Conservation (phyloP, 2,797 vertebrate species). For the Lepus townsendii region DNA sequence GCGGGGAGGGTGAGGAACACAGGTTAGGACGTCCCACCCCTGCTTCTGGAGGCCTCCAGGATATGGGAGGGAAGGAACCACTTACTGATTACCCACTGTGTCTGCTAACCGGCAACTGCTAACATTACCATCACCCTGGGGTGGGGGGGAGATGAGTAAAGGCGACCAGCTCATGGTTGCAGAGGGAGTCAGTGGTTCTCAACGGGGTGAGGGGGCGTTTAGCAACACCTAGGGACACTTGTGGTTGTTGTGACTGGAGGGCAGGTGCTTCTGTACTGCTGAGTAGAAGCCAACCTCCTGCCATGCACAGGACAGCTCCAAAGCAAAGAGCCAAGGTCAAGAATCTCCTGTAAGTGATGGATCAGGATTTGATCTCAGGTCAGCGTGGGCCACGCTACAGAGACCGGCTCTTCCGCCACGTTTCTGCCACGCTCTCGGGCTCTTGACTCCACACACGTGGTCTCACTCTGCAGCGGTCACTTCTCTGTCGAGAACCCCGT, state of each 20-base stretch:
- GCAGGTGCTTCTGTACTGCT: neutral
- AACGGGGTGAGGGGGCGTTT: neutral
- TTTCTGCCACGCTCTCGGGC: neutral
- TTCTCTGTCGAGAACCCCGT: neutral
- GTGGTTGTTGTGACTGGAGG: neutral
- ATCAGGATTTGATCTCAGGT: neutral
- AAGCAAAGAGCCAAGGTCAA: constrained; percentile 38
- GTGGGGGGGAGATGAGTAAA: constrained; percentile 13
- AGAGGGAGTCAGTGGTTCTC: constrained; percentile 26
- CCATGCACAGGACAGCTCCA: neutral
- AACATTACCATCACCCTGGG: neutral
- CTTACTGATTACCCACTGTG: neutral
- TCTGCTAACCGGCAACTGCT: neutral
- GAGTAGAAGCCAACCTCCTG: neutral
- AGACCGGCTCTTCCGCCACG: neutral
- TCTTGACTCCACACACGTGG: neutral
- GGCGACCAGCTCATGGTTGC: neutral
- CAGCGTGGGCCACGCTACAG: neutral
- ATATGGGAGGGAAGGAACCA: neutral
- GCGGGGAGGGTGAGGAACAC: neutral
- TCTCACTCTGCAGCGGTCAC: neutral
- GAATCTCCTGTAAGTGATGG: neutral
- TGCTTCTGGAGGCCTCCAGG: neutral
- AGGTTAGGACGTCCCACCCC: neutral
- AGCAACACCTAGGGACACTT: constrained; percentile 29